Percentiles rank a stretch among this genome's conserved stretches.
Conservation (phyloP, 2,113 vertebrate genomes). For the Oncorhynchus clarkii region DNA sequence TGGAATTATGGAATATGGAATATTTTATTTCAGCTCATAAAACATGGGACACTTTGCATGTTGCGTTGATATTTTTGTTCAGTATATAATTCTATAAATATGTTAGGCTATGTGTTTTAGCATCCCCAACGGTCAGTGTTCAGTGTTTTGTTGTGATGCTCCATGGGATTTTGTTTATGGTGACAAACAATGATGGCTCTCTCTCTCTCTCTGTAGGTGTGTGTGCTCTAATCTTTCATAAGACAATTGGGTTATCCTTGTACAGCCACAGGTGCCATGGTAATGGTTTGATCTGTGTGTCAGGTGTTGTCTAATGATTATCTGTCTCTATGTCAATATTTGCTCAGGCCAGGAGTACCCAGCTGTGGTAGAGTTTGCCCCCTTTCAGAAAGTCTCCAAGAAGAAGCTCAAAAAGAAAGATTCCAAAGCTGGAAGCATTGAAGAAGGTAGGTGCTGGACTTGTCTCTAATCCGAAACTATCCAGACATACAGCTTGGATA, state of each 20-base stretch:
- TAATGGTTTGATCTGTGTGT: conserved; percentile 20
- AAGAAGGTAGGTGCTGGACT: conserved; percentile 76
- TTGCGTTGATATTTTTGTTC: too few species aligned
- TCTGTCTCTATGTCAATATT: conserved; percentile 28
- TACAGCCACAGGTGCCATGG: conserved; percentile 19
- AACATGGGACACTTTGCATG: too few species aligned
- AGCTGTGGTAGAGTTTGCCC: conserved; percentile 97
- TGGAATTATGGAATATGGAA: too few species aligned
- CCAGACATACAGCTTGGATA: neutral
- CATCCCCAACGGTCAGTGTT: too few species aligned
- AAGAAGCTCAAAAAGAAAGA: conserved; percentile 98
- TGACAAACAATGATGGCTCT: too few species aligned
- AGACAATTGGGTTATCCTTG: neutral
- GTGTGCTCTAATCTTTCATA: neutral
- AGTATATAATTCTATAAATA: too few species aligned
- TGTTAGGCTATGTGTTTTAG: too few species aligned
- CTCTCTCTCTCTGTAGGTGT: neutral
- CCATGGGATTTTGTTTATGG: neutral
- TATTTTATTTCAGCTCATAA: too few species aligned
- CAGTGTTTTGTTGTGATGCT: too few species aligned
- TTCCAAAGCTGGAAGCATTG: conserved; percentile 90
- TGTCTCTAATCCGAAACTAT: neutral
- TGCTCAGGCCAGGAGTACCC: conserved; percentile 91
- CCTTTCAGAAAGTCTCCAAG: conserved; percentile 97
- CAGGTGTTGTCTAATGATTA: conserved; percentile 9